Percentiles rank a stretch among this genome's conserved stretches.
phyloP scores from a whole-genome alignment of 2,797 vertebrate species.

The Sebastolobus altivelis region DNA sequence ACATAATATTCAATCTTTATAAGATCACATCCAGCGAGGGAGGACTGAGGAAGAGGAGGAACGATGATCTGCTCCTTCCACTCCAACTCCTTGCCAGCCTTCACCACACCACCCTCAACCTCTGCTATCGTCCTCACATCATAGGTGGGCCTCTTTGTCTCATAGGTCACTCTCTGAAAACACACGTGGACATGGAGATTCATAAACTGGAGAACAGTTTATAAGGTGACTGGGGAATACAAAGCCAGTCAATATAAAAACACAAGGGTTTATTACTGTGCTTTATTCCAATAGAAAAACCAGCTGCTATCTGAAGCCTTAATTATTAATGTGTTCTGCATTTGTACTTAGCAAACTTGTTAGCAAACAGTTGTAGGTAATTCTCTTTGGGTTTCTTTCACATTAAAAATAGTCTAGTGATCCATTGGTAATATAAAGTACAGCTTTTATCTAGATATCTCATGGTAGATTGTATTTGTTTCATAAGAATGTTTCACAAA shows the following conservation, averaged over 20 bases:
- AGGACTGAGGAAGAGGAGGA: constrained; percentile 93
- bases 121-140: constrained; percentile 90
- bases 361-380: neutral
- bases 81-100: constrained; percentile 89
- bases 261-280: neutral
- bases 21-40: constrained; percentile 90
- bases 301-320: neutral
- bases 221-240: neutral
- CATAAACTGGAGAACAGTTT: neutral
- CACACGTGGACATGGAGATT: neutral
- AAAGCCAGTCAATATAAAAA: neutral
- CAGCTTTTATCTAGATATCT: neutral
- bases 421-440: neutral
- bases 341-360: neutral
- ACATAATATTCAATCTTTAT: constrained; percentile 94
- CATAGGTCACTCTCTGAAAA: constrained; percentile 94
- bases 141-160: constrained; percentile 89
- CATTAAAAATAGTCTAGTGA: neutral
- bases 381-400: neutral
- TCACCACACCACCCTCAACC: constrained; percentile 91
- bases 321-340: neutral
- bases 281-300: neutral
- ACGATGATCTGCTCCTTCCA: constrained; percentile 97
- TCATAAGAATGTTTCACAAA: neutral
- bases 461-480: neutral